Base-by-base conservation (phyloP, 2,797 vertebrate species). In the Poeciliopsis presidionis region DNA sequence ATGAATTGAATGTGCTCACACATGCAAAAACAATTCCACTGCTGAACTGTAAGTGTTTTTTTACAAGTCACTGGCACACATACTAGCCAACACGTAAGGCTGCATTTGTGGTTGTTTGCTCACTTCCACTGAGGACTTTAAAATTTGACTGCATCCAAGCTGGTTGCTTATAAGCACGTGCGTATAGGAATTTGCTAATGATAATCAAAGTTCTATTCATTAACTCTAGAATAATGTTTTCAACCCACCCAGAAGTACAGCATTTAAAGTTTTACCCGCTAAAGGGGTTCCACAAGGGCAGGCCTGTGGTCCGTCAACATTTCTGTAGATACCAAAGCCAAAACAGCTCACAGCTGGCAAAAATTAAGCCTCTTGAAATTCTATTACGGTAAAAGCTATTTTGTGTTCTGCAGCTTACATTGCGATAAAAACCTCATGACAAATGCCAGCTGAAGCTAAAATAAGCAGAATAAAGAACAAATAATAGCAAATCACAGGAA, bases 361-460 rank as follows among this genome's bases (percentile, higher is more conserved):
- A 96, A 96, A 97, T 97, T 97, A 97, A 70, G 74, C 65, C 86
- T 84, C 84, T 90, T 91, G 94, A 96, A 96, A 97, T 96, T 97
- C 96, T 96, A 95, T 96, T 97, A 96, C 95, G 93, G 95, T 96
- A 92, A 95, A 96, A 96, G 95, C 90, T 96, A 95, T 96, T 96
- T 96, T 93, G 93, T 95, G 92, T 97, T 95, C 94, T 96, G 95
- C 95, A 95, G 96, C 92, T 94, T 93, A 94, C 91, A 89, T 87
- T 86, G 81, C 79, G 86, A 95, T 95, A 94, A 93, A 95, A 95
- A 94, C 93, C 94, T 91, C 88, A 94, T 95, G 94, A 85, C 85
- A 93, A 92, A 92, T 93, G 90, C 91, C 90, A 93, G 91, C 90
- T 95, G 94, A 95, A 92, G 90, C 93, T 93, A 88, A 86, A 86